These are phyloP conservation scores for Pterostichus niger DNA, from an alignment of 2,888 invertebrate genomes.

Conservation along the genomic window DNA sequence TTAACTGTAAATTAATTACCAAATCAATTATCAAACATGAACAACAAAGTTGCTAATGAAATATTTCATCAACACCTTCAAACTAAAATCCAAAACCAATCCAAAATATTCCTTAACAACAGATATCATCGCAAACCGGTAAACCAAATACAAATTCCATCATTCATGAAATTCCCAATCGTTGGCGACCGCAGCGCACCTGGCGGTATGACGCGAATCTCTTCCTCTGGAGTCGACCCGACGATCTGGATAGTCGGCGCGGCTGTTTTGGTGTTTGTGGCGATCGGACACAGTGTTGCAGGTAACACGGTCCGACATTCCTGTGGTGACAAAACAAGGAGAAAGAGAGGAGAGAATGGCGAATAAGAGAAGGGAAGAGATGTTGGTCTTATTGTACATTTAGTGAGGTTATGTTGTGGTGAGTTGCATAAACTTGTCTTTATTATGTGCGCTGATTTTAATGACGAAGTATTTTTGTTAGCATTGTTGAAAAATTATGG, in stretches of 20 bases:
- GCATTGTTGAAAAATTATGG: too few species aligned
- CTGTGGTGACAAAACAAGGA: not conserved
- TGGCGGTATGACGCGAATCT: not conserved
- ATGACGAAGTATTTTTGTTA: too few species aligned
- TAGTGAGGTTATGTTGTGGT: too few species aligned
- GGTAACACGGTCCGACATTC: not conserved
- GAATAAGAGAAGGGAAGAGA: too few species aligned
- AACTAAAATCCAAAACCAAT: slow-evolving; percentile 16
- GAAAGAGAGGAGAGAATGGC: too few species aligned
- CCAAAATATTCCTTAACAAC: slow-evolving; percentile 24
- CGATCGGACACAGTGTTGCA: slow-evolving; percentile 19
- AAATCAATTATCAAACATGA: not conserved
- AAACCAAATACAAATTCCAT: slow-evolving; percentile 6
- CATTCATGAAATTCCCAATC: slow-evolving; percentile 4
- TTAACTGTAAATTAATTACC: too few species aligned
- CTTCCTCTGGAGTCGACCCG: slow-evolving; percentile 1
- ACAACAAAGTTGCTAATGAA: not conserved
- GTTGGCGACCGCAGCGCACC: slow-evolving; percentile 1
- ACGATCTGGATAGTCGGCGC: not conserved
- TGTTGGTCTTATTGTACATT: too few species aligned
- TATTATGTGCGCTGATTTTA: too few species aligned
- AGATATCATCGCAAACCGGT: not conserved
- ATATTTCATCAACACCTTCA: slow-evolving; percentile 5
- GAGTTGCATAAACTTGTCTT: too few species aligned
- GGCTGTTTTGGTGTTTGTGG: not conserved